Percentiles rank a stretch among this genome's conserved stretches.
Conservation (phyloP, 2,888 invertebrate species). For the Caenorhabditis virilis region DNA sequence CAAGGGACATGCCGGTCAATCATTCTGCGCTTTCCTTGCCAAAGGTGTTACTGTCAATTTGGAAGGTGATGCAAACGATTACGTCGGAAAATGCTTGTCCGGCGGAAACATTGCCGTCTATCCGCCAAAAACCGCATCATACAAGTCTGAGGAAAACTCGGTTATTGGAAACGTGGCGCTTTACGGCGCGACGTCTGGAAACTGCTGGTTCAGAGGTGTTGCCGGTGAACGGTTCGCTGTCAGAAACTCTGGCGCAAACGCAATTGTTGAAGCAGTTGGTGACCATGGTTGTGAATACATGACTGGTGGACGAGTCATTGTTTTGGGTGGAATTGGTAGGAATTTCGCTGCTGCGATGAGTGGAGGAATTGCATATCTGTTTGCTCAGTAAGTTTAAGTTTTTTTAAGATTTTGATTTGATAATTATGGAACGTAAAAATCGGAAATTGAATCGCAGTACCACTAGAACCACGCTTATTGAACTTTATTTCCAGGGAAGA, state of each 20-base stretch:
- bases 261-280: constrained; percentile 95
- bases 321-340: constrained; percentile 90
- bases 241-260: constrained; percentile 91
- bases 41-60: constrained; percentile 86
- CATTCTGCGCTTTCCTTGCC: constrained; percentile 94
- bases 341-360: constrained; percentile 99
- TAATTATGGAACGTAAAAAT: too few species aligned
- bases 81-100: constrained; percentile 93
- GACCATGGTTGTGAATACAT: constrained; percentile 99
- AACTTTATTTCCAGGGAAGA: constrained; percentile 73
- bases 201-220: constrained; percentile 81
- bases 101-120: constrained; percentile 91
- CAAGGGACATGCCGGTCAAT: constrained; percentile 94
- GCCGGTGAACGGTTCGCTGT: constrained; percentile 98
- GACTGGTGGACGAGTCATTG: constrained; percentile 84
- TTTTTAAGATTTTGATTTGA: not conserved
- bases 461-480: too few species aligned
- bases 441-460: too few species aligned
- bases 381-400: constrained; percentile 75
- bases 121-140: constrained; percentile 81
- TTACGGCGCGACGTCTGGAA: constrained; percentile 92
- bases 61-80: constrained; percentile 97
- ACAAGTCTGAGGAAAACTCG: constrained; percentile 89
- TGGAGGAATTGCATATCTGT: constrained; percentile 91
- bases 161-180: constrained; percentile 97